A percentile compares a stretch with the other conserved stretches of the same genome.
Evolutionary conservation across 1,140 invertebrate genomes (phyloP).

Genomic region (Phocides pigmalion): DNA sequence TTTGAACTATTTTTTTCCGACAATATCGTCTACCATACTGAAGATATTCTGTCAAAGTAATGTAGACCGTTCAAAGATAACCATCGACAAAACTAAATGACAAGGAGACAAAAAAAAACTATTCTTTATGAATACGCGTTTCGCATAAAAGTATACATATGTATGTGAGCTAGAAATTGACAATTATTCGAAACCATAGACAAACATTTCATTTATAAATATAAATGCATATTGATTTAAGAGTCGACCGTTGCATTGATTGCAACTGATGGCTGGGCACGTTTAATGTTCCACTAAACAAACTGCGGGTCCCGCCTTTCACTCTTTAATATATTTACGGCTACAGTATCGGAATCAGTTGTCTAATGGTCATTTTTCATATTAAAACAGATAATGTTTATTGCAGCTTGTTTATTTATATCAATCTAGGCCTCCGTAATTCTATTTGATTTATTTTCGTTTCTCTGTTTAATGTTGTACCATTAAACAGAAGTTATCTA

Average conservation of each 20-base stretch:
- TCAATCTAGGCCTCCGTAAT: constrained; percentile 32
- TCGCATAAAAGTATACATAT: too few relatives aligned
- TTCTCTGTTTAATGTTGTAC: constrained; percentile 12
- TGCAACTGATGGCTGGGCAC: constrained; percentile 32
- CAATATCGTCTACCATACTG: too few relatives aligned
- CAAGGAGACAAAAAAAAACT: too few relatives aligned
- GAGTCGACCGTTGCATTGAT: constrained; percentile 37
- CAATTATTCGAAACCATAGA: too few relatives aligned
- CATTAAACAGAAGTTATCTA: constrained; percentile 26
- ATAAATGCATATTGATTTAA: constrained; percentile 40
- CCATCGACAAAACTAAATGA: too few relatives aligned
- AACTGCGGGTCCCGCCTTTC: constrained; percentile 38
- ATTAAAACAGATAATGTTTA: constrained; percentile 35
- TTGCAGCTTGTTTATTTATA: constrained; percentile 30
- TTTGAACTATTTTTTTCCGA: too few relatives aligned
- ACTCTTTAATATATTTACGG: constrained; percentile 37
- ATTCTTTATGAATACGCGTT: too few relatives aligned
- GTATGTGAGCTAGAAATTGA: too few relatives aligned
- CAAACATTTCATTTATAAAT: not conserved
- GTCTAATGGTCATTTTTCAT: constrained; percentile 37
- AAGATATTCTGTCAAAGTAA: too few relatives aligned
- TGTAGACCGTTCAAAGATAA: too few relatives aligned
- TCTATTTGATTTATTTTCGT: constrained; percentile 32
- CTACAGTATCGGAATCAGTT: constrained; percentile 24
- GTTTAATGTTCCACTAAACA: constrained; percentile 41